Conservation (phyloP, 2,113 vertebrate species). For the Scomber japonicus region DNA sequence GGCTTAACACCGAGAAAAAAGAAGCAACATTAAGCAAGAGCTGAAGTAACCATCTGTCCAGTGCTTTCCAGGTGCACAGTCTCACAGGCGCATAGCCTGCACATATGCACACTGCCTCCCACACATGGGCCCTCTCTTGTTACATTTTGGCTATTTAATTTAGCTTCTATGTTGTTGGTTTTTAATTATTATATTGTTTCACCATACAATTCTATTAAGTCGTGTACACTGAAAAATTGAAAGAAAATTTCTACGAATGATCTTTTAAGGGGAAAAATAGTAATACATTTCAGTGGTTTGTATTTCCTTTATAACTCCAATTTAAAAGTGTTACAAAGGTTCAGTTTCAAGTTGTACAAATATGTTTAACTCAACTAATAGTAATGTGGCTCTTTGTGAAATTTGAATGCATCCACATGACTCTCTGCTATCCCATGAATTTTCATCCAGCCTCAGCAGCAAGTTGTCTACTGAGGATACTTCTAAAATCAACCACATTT, state of each 20-base stretch:
- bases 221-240: neutral
- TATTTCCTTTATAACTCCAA: neutral
- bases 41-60: slow-evolving; percentile 79
- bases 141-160: slow-evolving; percentile 21
- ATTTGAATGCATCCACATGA: too few species aligned
- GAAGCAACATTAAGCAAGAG: slow-evolving; percentile 67
- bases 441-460: too few species aligned
- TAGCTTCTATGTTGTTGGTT: slow-evolving; percentile 7
- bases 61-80: slow-evolving; percentile 75
- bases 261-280: neutral
- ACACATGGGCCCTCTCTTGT: slow-evolving; percentile 53
- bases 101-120: slow-evolving; percentile 72
- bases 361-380: too few species aligned
- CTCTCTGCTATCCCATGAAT: too few species aligned
- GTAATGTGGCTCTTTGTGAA: too few species aligned
- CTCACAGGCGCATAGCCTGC: slow-evolving; percentile 67
- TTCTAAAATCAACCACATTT: too few species aligned
- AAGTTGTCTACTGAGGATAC: too few species aligned
- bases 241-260: neutral
- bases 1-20: slow-evolving; percentile 65
- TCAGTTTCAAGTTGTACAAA: too few species aligned
- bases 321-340: slow-evolving; percentile 14
- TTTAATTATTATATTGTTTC: slow-evolving; percentile 27
- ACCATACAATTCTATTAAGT: slow-evolving; percentile 20
- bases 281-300: neutral